Evolutionary conservation across 2,113 vertebrate genomes (phyloP), one percentile per base, ranked within the genome.

Genomic region (Aptenodytes patagonicus): DNA sequence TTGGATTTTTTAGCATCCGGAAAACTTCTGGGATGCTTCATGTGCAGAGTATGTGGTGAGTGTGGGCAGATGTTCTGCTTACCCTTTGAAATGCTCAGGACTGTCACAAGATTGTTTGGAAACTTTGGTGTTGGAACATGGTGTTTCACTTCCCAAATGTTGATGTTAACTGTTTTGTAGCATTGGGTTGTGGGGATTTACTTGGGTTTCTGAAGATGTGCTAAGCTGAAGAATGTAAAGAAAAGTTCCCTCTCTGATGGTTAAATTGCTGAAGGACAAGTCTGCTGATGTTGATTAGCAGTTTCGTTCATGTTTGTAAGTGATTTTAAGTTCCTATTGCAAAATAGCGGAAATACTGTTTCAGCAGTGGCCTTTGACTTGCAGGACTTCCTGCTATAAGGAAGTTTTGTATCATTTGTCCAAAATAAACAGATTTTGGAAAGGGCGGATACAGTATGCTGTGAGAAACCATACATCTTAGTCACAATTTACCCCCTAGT

Each of bases 301-400:
- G 55, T 87, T 96, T 84, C 0, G 6, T 42, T 91, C 40, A 3
- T n/a, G 36, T 91, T 91, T 57, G 28, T 72, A 38, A 79, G 81
- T 68, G 62, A 94, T 83, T 96, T 95, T 68, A 82, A 76, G 89
- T 94, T 66, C 40, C 58, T 83, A 0, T 96, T 96, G 85, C 84
- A 90, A 85, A 96, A 96, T 46, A 88, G 49, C 95, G 96, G 82
- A 97, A 91, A 94, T 72, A 86, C 78, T 89, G 94, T 94, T 94
- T 96, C 91, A 93, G 93, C 91, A 91, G 42, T 87, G 91, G 83
- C 51, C 87, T 89, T 81, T 95, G 91, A 46, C 76, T 93, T 93
- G 81, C 89, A 94, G 65, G 72, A 91, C 73, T 95, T 96, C 95
- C 85, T 94, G 92, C 90, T 80, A 4, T 90, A 57, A 83, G 92